A percentile compares a stretch with the other conserved stretches of the same genome.
phyloP scores from a whole-genome alignment of 2,113 vertebrate genomes.

The Apodemus sylvaticus region DNA sequence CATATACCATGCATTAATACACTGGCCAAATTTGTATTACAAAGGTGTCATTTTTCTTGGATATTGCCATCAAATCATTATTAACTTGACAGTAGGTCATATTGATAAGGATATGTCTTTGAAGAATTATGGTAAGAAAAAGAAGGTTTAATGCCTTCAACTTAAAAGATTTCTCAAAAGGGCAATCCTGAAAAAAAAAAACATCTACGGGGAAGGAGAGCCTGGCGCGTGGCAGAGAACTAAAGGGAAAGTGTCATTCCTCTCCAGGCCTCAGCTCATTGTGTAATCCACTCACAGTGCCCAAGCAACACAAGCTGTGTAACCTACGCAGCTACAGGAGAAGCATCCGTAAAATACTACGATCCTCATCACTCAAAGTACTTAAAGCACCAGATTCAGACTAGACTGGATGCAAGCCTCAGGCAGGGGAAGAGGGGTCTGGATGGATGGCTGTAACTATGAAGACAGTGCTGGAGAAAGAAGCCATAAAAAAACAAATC shows the following conservation, averaged over 20 bases:
- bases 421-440: conserved; percentile 49
- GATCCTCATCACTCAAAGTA: conserved; percentile 48
- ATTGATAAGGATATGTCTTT: conserved; percentile 33
- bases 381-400: background rate
- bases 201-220: background rate
- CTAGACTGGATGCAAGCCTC: background rate
- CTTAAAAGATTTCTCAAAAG: background rate
- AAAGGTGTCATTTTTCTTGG: conserved; percentile 48
- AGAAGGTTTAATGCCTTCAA: background rate
- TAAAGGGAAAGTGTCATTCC: background rate
- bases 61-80: background rate
- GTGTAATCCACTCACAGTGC: background rate
- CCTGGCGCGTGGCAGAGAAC: background rate
- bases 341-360: background rate
- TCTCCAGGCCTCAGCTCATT: conserved; percentile 42
- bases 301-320: conserved; percentile 19
- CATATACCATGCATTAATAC: conserved; percentile 19
- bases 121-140: background rate
- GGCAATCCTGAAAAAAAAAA: background rate
- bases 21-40: conserved; percentile 50
- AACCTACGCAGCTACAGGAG: background rate
- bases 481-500: conserved; percentile 50
- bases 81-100: background rate
- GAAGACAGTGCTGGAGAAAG: background rate
- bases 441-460: conserved; percentile 23